These are phyloP conservation scores for Struthidea cinerea DNA, from an alignment of 2,113 vertebrate species.

Conservation along the genomic window DNA sequence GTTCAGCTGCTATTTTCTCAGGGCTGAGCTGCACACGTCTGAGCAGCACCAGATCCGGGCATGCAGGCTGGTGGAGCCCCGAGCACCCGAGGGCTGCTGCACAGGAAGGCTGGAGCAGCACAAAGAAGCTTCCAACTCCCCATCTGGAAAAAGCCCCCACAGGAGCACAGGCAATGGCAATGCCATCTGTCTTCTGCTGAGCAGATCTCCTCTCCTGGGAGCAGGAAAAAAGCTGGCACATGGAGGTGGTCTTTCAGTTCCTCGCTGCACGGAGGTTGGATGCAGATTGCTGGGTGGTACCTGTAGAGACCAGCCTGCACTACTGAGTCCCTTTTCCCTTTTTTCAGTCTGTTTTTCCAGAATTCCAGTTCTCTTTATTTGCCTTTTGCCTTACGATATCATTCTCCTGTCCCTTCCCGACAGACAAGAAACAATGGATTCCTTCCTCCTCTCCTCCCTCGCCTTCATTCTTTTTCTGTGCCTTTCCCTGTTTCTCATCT, in stretches of 20 bases:
- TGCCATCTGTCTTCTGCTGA: slow-evolving; percentile 30
- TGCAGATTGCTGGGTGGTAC: not conserved
- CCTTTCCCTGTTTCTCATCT: not conserved
- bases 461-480: not conserved
- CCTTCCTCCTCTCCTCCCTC: not conserved
- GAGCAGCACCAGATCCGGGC: not conserved
- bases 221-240: not conserved
- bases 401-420: not conserved
- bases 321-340: not conserved
- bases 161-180: slow-evolving; percentile 8
- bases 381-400: not conserved
- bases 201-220: slow-evolving; percentile 8
- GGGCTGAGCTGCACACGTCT: not conserved
- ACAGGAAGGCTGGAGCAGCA: slow-evolving; percentile 10
- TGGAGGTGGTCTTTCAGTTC: not conserved
- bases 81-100: not conserved
- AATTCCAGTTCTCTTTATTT: not conserved
- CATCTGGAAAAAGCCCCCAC: slow-evolving; percentile 50
- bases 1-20: not conserved
- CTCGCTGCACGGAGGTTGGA: not conserved
- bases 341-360: not conserved
- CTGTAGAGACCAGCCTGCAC: not conserved
- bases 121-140: slow-evolving; percentile 38
- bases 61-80: not conserved
- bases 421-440: not conserved